phyloP scores from a whole-genome alignment of 1,140 invertebrate genomes.

The Drosophila azteca region DNA sequence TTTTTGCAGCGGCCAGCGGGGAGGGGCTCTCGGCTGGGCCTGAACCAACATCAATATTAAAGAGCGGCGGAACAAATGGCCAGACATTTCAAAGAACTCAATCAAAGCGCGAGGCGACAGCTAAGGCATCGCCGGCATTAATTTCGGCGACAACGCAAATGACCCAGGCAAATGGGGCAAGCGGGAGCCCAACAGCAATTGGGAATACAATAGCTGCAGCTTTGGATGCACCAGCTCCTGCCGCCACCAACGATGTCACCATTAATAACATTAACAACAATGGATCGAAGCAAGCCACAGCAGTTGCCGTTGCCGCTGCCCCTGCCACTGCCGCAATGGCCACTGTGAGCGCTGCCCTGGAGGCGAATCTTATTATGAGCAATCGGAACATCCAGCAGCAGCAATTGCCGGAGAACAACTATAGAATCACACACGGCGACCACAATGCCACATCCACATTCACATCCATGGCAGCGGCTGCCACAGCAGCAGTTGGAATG shows the following conservation, averaged over 20 bases:
- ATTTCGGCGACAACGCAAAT: slow-evolving; percentile 71
- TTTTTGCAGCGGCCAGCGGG: slow-evolving; percentile 30
- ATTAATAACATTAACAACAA: slow-evolving; percentile 79
- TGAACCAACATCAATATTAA: slow-evolving; percentile 67
- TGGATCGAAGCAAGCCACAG: slow-evolving; percentile 31
- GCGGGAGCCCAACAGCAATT: slow-evolving; percentile 30
- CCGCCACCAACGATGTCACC: slow-evolving; percentile 46
- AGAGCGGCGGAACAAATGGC: slow-evolving; percentile 71
- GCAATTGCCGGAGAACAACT: slow-evolving; percentile 52
- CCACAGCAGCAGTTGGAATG: not conserved
- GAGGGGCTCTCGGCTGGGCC: slow-evolving; percentile 34
- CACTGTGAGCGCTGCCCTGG: slow-evolving; percentile 48
- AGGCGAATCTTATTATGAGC: slow-evolving; percentile 78
- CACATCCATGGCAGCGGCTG: slow-evolving; percentile 3
- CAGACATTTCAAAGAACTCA: slow-evolving; percentile 74
- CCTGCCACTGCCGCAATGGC: slow-evolving; percentile 35
- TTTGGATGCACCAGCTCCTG: slow-evolving; percentile 28
- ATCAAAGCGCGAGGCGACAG: slow-evolving; percentile 70
- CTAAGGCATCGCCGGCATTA: slow-evolving; percentile 57
- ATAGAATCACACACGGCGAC: slow-evolving; percentile 59
- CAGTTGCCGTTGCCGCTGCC: slow-evolving; percentile 2
- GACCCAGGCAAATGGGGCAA: slow-evolving; percentile 39
- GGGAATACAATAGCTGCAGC: slow-evolving; percentile 37
- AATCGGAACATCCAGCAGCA: slow-evolving; percentile 69
- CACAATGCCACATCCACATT: slow-evolving; percentile 23